Conservation (phyloP, 2,797 vertebrate species). For the Malurus splendens region DNA sequence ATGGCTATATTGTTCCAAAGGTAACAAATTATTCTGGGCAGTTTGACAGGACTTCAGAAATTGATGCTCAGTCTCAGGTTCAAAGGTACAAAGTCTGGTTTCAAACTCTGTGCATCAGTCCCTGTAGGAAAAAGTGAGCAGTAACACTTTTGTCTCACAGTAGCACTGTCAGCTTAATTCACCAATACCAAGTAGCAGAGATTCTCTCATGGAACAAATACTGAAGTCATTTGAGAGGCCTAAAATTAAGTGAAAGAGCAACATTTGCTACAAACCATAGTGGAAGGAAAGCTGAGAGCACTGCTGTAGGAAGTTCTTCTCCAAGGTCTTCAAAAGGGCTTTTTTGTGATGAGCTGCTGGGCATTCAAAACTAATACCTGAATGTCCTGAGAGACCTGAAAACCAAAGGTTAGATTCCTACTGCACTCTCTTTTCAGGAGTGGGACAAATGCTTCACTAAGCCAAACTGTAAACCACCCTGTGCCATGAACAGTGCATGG, state of each 20-base stretch:
- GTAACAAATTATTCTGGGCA: neutral
- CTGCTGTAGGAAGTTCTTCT: neutral
- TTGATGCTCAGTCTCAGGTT: neutral
- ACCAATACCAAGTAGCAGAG: neutral
- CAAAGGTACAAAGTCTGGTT: neutral
- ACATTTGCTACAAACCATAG: neutral
- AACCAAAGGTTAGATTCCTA: neutral
- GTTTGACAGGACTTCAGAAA: neutral
- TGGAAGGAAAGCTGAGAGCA: neutral
- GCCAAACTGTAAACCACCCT: rapidly evolving
- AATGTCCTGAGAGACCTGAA: neutral
- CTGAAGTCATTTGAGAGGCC: neutral
- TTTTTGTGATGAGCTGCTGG: neutral
- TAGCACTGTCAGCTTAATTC: neutral
- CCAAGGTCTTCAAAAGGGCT: neutral
- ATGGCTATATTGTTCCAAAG: neutral
- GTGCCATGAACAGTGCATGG: neutral
- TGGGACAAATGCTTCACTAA: neutral
- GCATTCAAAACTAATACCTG: neutral
- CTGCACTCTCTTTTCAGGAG: neutral
- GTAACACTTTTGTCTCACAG: neutral
- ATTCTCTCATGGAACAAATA: neutral
- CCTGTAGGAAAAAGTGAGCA: neutral
- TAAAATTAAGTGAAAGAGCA: neutral
- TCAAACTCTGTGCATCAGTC: neutral